Evolutionary conservation across 1,140 invertebrate genomes (phyloP).

Genomic region (Brachionus paranguensis): DNA sequence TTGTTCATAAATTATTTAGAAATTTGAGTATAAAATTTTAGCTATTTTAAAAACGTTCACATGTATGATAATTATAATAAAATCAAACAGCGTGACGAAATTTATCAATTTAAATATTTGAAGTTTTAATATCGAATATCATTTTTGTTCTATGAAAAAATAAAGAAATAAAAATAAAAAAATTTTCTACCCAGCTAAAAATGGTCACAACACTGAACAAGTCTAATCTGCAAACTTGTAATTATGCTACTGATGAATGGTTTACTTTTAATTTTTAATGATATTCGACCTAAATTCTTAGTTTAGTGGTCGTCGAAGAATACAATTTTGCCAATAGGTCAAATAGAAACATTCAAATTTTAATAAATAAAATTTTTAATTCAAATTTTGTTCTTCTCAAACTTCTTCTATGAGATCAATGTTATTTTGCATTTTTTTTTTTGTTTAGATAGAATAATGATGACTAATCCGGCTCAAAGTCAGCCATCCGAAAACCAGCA

Average conservation of each 20-base stretch:
- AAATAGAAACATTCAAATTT: slow-evolving; percentile 1
- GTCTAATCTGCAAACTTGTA: not conserved
- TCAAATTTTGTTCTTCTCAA: not conserved
- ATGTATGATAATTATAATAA: not conserved
- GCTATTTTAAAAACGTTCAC: not conserved
- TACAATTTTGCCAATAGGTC: not conserved
- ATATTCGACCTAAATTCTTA: slow-evolving; percentile 11
- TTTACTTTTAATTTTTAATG: slow-evolving; percentile 14
- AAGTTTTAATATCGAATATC: not conserved
- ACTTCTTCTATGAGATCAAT: not conserved
- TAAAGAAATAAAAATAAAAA: not conserved
- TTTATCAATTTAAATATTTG: not conserved
- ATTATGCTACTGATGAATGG: not conserved
- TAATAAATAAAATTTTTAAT: not conserved
- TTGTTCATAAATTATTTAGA: not conserved
- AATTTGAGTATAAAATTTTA: not conserved
- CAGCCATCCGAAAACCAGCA: not conserved
- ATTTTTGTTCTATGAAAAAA: not conserved
- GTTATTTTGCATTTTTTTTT: not conserved
- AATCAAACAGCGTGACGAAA: slow-evolving; percentile 3
- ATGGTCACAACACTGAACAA: not conserved
- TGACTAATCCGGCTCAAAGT: not conserved
- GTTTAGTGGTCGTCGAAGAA: not conserved
- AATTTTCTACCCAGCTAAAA: not conserved
- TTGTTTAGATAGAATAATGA: not conserved